Percentiles rank a stretch among this genome's conserved stretches.
Evolutionary conservation across 2,888 invertebrate genomes (phyloP).

Genomic region (Hedya salicella): DNA sequence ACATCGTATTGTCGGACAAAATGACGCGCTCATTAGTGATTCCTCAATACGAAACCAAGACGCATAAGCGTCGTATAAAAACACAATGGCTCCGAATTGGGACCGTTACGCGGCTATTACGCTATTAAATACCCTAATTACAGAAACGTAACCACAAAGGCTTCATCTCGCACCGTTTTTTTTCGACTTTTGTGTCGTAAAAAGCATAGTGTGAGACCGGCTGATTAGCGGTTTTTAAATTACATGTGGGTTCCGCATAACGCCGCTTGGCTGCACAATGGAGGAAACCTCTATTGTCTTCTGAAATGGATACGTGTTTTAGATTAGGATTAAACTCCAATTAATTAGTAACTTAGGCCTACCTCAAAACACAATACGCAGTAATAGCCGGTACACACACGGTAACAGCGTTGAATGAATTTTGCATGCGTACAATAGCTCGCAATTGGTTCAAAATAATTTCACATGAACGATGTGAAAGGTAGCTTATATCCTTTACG

Average conservation of each 20-base stretch:
- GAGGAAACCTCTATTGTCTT: conserved; percentile 47
- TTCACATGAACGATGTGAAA: conserved; percentile 18
- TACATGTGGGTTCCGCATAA: conserved; percentile 62
- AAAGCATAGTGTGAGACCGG: conserved; percentile 65
- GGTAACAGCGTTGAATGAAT: conserved; percentile 1
- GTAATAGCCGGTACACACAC: background rate
- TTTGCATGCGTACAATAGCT: conserved; percentile 2
- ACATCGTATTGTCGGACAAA: conserved; percentile 38
- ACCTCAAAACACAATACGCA: conserved; percentile 13
- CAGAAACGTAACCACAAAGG: conserved; percentile 79
- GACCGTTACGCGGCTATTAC: conserved; percentile 77
- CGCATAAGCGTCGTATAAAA: conserved; percentile 61
- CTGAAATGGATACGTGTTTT: conserved; percentile 45
- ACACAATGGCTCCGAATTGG: conserved; percentile 73
- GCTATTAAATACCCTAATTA: conserved; percentile 80
- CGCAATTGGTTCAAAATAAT: background rate
- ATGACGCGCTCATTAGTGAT: conserved; percentile 52
- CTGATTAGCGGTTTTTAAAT: conserved; percentile 73
- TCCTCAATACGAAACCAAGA: conserved; percentile 61
- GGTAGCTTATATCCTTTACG: conserved; percentile 4
- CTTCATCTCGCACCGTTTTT: conserved; percentile 69
- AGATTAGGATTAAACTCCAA: conserved; percentile 39
- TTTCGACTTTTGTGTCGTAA: conserved; percentile 76
- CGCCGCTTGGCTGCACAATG: conserved; percentile 47
- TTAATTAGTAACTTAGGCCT: conserved; percentile 26